Base-by-base conservation (phyloP, 2,888 invertebrate genomes). In the Ormyrus thymus region DNA sequence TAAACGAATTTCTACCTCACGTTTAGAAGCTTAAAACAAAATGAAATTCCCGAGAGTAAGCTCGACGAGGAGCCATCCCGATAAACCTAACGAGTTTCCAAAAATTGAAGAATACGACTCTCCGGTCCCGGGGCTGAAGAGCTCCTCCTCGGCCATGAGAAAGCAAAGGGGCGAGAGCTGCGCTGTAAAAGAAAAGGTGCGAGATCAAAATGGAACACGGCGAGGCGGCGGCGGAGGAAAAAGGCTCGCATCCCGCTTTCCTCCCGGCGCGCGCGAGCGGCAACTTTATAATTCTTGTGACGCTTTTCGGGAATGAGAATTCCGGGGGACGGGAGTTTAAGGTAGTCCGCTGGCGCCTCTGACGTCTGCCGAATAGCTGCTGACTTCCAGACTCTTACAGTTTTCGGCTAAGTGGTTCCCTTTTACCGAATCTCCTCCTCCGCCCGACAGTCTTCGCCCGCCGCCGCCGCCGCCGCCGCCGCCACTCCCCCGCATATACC, bases 211-310 rank as follows among this genome's bases (percentile, higher is more conserved):
- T 29, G 13, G n/a, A 29, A 69, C 9, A 56, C 13, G n/a, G 72
- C 29, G 43, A 64, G 53, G n/a, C 13, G 29, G 7, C 6, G 72
- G 74, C 61, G 66, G 64, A 66, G 78, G 77, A 82, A 78, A 43
- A 81, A 77, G 73, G 11, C 8, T 78, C 78, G 77, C 78, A 51
- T 65, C 4, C 84, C 86, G 53, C 58, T 58, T 46, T 56, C 58
- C 65, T 53, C 6, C 11, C 62, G 53, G 29, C 45, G 11, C 61
- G 53, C n/a, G n/a, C 55, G 66, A 11, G 83, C 84, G 80, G 84
- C 83, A 90, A 89, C 88, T 89, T 90, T 89, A 89, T 89, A 89
- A 89, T 89, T 90, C 88, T 88, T 88, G 87, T 84, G 89, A 89
- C 88, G 89, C 86, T 89, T 89, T 88, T 85, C 85, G 87, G 86